phyloP scores from a whole-genome alignment of 1,140 invertebrate species.

The Hylyphantes graminicola region DNA sequence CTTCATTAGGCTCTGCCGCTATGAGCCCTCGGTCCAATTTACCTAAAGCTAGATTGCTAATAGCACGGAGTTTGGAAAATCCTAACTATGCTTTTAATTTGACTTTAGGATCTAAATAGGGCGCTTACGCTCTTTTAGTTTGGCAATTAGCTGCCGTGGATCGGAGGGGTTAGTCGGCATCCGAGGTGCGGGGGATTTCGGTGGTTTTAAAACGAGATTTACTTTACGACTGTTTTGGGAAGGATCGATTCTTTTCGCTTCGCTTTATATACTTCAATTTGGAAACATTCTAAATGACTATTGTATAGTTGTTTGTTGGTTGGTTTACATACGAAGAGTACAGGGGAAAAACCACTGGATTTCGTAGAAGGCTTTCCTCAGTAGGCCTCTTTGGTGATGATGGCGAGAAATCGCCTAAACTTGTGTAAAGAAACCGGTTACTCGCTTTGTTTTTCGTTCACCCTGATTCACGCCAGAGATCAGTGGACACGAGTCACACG shows the following conservation, averaged over 20 bases:
- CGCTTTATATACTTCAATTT: too few relatives aligned
- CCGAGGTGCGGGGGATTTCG: background rate
- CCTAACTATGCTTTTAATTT: conserved; percentile 43
- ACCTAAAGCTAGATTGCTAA: conserved; percentile 12
- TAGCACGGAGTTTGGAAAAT: conserved; percentile 33
- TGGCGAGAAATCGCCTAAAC: too few relatives aligned
- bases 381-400: too few relatives aligned
- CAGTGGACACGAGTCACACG: too few relatives aligned
- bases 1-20: conserved; percentile 19
- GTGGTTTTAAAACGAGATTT: conserved; percentile 11
- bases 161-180: background rate
- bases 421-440: too few relatives aligned
- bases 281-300: too few relatives aligned
- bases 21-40: conserved; percentile 16
- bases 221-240: conserved; percentile 2
- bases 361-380: too few relatives aligned
- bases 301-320: too few relatives aligned
- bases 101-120: conserved; percentile 14
- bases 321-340: too few relatives aligned
- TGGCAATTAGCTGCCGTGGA: background rate
- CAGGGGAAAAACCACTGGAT: too few relatives aligned
- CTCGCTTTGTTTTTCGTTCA: too few relatives aligned
- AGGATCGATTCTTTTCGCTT: background rate
- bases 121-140: background rate
- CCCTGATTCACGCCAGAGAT: too few relatives aligned